A percentile compares a stretch with the other conserved stretches of the same genome.
Evolutionary conservation across 2,113 vertebrate species (phyloP).

Genomic region (Alosa alosa): DNA sequence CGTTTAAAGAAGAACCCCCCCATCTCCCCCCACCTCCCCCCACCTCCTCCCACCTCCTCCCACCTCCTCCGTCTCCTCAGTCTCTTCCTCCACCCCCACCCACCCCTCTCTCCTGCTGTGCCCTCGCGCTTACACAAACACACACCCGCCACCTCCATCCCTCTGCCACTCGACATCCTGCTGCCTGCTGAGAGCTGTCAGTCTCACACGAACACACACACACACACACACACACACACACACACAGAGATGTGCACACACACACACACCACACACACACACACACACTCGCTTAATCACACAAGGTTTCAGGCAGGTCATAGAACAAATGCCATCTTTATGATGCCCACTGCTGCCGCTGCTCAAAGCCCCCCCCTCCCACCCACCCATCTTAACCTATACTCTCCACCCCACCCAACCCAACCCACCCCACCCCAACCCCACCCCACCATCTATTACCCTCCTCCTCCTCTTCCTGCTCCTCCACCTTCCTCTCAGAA

Average conservation of each 20-base stretch:
- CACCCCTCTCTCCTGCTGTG: slow-evolving; percentile 34
- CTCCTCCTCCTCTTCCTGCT: not conserved
- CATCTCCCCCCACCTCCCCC: not conserved
- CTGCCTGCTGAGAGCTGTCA: slow-evolving; percentile 59
- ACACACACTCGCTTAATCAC: not conserved
- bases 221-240: not conserved
- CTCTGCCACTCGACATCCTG: slow-evolving; percentile 35
- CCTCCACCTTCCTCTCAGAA: slow-evolving; percentile 50
- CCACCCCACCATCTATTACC: slow-evolving; percentile 13
- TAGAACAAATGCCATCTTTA: slow-evolving; percentile 72
- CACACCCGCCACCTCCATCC: slow-evolving; percentile 33
- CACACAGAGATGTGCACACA: slow-evolving; percentile 33
- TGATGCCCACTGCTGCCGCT: slow-evolving; percentile 43
- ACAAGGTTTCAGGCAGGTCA: slow-evolving; percentile 50
- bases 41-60: not conserved
- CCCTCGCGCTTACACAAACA: slow-evolving; percentile 52
- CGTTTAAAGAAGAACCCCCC: not conserved
- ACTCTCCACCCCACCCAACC: not conserved
- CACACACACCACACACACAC: not conserved
- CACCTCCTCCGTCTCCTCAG: not conserved
- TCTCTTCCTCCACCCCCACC: not conserved
- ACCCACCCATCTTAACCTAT: not conserved
- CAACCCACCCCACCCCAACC: slow-evolving; percentile 22
- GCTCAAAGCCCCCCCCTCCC: not conserved
- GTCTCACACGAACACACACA: slow-evolving; percentile 52